Base-by-base conservation (phyloP, 1,140 invertebrate species). In the Eurosta solidaginis region DNA sequence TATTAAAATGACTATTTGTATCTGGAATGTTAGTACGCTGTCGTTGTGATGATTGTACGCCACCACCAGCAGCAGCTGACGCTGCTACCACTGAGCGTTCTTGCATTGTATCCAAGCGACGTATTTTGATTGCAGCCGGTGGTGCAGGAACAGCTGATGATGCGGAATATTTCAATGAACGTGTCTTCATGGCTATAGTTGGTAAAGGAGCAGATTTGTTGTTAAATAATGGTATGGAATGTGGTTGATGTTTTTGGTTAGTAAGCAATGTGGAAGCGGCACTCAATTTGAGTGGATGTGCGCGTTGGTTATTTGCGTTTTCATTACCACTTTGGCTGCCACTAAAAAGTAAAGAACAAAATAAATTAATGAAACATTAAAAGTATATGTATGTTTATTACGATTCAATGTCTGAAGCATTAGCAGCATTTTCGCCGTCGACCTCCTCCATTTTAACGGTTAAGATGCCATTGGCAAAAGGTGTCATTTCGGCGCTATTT, bases 371-470 rank as follows among this genome's bases (percentile, higher is more conserved):
- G 22, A 36, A n/a, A 17, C 42, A 45, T 7, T 6, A 36, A 1
- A 20, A 77, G n/a, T 36, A 40, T 59, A 42, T 22, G 54, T 59
- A 50, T 52, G 5, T 40, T 29, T 36, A 68, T 79, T 79, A 79
- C 78, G 75, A 49, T 50, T 79, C 78, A 44, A 29, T 59, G 20
- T 77, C 78, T 5, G 76, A 25, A 1, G 12, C 73, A 33, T 75
- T 33, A 33, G 75, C 74, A 22, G 76, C 78, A 29, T 75, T n/a
- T n/a, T n/a, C 59, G 9, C 6, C 78, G 36, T 79, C 75, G 1
- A 33, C 33, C 36, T 78, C 42, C 20, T 79, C 78, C 63, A 79
- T 77, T 63, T 79, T 79, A 27, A 79, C 78, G 22, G 76, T 36
- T 9, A 79, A 10, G 2, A 79, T 20, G 12, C 76, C 76, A 75